phyloP scores from a whole-genome alignment of 2,797 vertebrate species.

The Hypotaenidia okinawae region DNA sequence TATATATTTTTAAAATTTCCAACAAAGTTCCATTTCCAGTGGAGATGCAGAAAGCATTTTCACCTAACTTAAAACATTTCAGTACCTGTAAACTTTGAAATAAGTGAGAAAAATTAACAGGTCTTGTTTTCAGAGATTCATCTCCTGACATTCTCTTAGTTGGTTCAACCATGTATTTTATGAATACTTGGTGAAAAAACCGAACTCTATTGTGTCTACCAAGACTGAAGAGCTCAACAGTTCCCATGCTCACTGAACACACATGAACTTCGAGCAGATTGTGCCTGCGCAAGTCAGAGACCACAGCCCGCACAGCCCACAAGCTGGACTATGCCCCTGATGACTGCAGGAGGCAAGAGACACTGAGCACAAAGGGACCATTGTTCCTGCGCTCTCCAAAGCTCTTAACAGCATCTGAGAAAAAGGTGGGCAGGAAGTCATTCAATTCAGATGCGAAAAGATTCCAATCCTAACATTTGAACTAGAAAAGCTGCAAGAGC shows the following conservation, averaged over 20 bases:
- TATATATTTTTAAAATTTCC: background rate
- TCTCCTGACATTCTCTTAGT: background rate
- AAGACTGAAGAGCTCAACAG: background rate
- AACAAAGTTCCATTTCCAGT: background rate
- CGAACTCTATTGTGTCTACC: background rate
- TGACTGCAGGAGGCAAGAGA: background rate
- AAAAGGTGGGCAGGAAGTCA: constrained; percentile 43
- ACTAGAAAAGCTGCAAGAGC: background rate
- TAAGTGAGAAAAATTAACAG: background rate
- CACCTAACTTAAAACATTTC: background rate
- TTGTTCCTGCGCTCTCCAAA: background rate
- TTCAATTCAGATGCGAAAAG: background rate
- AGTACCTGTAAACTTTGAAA: background rate
- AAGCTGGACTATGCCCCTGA: background rate
- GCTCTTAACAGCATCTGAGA: background rate
- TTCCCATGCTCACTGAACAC: background rate
- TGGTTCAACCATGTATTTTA: background rate
- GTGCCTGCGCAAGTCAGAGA: background rate
- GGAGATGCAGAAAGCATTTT: background rate
- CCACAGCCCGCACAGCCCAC: background rate
- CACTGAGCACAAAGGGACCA: background rate
- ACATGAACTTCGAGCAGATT: background rate
- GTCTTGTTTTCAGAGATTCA: background rate
- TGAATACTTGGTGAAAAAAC: rapidly evolving
- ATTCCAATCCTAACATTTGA: background rate